phyloP scores from a whole-genome alignment of 2,797 vertebrate species.

The Florisuga fusca region DNA sequence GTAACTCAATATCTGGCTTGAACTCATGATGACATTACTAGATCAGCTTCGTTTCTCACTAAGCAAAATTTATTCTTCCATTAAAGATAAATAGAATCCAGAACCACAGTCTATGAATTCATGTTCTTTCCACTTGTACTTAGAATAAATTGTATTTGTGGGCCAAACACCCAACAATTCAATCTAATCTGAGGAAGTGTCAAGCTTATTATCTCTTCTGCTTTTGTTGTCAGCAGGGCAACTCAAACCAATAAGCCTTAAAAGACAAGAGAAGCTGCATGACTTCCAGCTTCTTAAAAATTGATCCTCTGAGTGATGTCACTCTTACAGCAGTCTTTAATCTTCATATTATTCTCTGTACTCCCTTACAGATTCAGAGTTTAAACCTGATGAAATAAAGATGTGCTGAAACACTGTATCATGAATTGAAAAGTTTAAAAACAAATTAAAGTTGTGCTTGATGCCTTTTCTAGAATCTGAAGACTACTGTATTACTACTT shows the following conservation, averaged over 20 bases:
- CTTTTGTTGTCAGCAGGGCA: not conserved
- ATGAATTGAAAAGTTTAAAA: not conserved
- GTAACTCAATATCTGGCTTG: not conserved
- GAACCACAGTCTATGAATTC: not conserved
- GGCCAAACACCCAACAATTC: not conserved
- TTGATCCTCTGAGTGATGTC: not conserved
- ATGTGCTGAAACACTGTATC: not conserved
- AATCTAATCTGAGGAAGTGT: not conserved
- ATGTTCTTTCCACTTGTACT: not conserved
- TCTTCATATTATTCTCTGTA: not conserved
- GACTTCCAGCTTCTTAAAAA: not conserved
- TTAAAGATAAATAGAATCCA: not conserved
- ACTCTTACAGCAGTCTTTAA: not conserved
- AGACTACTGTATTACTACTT: not conserved
- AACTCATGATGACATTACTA: not conserved
- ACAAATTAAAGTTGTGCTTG: not conserved
- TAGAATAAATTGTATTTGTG: not conserved
- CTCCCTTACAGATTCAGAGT: not conserved
- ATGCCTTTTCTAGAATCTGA: not conserved
- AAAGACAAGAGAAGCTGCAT: not conserved
- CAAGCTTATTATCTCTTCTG: not conserved
- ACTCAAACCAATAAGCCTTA: not conserved
- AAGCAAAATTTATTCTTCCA: not conserved
- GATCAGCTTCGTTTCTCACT: not conserved
- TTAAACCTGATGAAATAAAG: not conserved